Evolutionary conservation across 2,888 invertebrate species (phyloP).

Genomic region (Papilio protenor): DNA sequence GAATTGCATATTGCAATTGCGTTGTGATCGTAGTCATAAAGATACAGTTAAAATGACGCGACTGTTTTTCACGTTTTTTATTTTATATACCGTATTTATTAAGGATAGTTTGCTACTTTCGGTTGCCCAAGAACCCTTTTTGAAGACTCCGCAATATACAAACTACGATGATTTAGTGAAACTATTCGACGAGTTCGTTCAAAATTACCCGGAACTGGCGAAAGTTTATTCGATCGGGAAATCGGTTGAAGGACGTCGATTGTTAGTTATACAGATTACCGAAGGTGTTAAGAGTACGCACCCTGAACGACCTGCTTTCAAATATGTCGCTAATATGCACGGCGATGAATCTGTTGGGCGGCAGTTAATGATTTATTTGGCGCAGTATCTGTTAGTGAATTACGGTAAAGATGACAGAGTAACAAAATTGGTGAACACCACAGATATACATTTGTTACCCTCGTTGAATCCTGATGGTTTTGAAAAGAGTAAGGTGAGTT

Average conservation of each 20-base stretch:
- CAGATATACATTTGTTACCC: slow-evolving; percentile 98
- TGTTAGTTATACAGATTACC: slow-evolving; percentile 93
- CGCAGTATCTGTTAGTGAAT: slow-evolving; percentile 91
- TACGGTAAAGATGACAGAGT: slow-evolving; percentile 89
- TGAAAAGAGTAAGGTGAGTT: slow-evolving; percentile 89
- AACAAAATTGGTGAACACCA: slow-evolving; percentile 91
- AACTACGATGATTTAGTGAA: slow-evolving; percentile 88
- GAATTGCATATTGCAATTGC: slow-evolving; percentile 48
- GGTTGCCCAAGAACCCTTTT: slow-evolving; percentile 81
- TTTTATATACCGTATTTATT: slow-evolving; percentile 69
- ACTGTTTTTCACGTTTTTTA: slow-evolving; percentile 52
- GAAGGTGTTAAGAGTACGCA: slow-evolving; percentile 84
- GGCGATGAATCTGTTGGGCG: slow-evolving; percentile 97
- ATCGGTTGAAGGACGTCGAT: slow-evolving; percentile 91
- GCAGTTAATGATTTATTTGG: slow-evolving; percentile 92
- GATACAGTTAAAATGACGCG: slow-evolving; percentile 45
- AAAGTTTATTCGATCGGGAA: slow-evolving; percentile 91
- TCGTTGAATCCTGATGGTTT: slow-evolving; percentile 99
- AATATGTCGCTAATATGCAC: slow-evolving; percentile 98
- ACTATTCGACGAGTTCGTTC: slow-evolving; percentile 85
- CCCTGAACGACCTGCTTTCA: slow-evolving; percentile 93
- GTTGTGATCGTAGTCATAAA: slow-evolving; percentile 21
- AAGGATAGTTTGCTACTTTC: slow-evolving; percentile 66
- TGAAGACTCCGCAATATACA: slow-evolving; percentile 86
- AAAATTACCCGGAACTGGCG: slow-evolving; percentile 87